Evolutionary conservation across 2,888 invertebrate species (phyloP).

Genomic region (Agrochola litura): DNA sequence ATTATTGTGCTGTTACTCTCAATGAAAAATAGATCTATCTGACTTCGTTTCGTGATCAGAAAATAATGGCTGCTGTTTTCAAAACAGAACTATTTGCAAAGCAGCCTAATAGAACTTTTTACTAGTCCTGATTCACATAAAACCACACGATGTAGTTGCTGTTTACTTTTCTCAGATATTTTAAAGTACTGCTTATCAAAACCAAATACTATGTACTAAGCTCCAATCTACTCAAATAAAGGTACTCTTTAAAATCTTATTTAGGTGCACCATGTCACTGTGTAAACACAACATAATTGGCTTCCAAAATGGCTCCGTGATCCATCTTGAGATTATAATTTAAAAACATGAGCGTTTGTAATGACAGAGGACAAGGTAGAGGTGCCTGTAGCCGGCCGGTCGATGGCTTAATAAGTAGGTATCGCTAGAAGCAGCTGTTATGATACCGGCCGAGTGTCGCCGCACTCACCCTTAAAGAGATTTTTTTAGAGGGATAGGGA

Average conservation of each 20-base stretch:
- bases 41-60: no score
- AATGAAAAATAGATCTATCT: no score
- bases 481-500: constrained; percentile 71
- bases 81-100: no score
- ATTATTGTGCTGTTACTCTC: not conserved
- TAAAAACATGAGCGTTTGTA: constrained; percentile 87
- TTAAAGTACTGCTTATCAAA: not conserved
- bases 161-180: no score
- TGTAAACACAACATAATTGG: constrained; percentile 74
- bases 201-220: not conserved
- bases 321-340: constrained; percentile 85
- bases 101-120: no score
- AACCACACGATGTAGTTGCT: no score
- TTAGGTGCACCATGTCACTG: constrained; percentile 49
- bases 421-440: constrained; percentile 89
- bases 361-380: constrained; percentile 73
- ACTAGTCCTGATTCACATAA: no score
- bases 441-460: constrained; percentile 89
- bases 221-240: not conserved
- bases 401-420: constrained; percentile 89
- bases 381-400: constrained; percentile 77
- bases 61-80: no score
- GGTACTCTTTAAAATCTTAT: constrained; percentile 13
- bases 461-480: constrained; percentile 86
- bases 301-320: constrained; percentile 73